phyloP scores from a whole-genome alignment of 2,797 vertebrate genomes.

The Hozukius guyotensis region DNA sequence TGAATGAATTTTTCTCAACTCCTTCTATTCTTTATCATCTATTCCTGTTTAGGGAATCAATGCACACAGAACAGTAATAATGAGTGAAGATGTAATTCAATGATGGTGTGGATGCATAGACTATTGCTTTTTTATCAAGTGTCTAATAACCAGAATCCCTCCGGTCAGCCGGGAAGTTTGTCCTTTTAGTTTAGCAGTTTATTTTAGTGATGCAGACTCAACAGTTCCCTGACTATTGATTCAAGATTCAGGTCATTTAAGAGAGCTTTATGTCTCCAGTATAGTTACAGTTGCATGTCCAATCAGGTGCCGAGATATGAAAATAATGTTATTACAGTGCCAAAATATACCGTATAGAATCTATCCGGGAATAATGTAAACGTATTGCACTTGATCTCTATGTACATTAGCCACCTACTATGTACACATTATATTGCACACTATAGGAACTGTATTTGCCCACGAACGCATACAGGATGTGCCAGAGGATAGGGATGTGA shows the following conservation, averaged over 20 bases:
- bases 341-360: not conserved
- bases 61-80: not conserved
- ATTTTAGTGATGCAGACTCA: slow-evolving; percentile 1
- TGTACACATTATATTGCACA: not conserved
- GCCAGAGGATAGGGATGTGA: not conserved
- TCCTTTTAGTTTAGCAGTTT: not conserved
- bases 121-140: slow-evolving; percentile 13
- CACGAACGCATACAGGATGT: not conserved
- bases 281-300: not conserved
- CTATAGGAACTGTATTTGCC: not conserved
- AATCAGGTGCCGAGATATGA: not conserved
- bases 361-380: not conserved
- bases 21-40: not conserved
- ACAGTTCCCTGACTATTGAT: slow-evolving; percentile 4
- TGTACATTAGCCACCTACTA: not conserved
- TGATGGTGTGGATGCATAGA: not conserved
- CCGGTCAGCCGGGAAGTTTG: not conserved
- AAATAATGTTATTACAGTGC: not conserved
- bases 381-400: not conserved
- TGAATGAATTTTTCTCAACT: not conserved
- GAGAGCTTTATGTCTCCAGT: not conserved
- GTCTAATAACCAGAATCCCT: slow-evolving; percentile 11
- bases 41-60: slow-evolving; percentile 1
- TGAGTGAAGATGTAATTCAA: slow-evolving; percentile 15
- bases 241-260: not conserved